Percentiles rank a stretch among this genome's conserved stretches.
phyloP scores from a whole-genome alignment of 1,140 invertebrate species.

The Saccostrea cuccullata region DNA sequence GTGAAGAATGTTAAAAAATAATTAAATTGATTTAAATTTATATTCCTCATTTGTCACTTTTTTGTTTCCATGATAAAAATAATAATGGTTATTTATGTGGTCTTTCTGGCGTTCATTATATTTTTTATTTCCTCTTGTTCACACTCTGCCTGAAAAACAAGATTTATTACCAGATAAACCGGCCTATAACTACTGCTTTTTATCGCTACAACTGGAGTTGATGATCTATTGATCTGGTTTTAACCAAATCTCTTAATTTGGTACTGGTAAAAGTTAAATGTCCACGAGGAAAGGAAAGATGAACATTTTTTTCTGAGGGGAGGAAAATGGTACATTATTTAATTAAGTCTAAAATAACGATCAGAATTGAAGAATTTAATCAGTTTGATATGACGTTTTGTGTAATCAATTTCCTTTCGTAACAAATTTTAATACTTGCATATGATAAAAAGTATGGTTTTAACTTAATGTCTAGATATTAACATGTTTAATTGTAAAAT shows the following conservation, averaged over 20 bases:
- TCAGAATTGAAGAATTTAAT: no score
- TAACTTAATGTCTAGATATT: no score
- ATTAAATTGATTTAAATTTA: constrained; percentile 25
- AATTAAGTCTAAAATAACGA: no score
- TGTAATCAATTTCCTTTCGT: no score
- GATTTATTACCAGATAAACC: neutral
- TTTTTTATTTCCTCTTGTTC: neutral
- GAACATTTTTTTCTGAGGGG: no score
- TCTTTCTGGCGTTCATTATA: neutral
- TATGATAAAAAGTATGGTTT: no score
- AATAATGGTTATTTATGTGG: neutral
- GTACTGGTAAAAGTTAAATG: no score
- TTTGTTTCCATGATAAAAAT: neutral
- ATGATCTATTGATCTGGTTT: neutral
- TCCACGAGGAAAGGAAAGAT: no score
- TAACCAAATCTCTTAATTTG: neutral
- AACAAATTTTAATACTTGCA: no score
- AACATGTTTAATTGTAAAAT: no score
- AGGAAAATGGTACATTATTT: no score
- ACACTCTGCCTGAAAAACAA: neutral
- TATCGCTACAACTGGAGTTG: neutral
- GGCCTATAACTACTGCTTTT: neutral
- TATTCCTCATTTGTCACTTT: neutral
- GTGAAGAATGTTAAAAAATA: constrained; percentile 15
- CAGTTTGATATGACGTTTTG: no score